Percentiles rank a stretch among this genome's conserved stretches.
phyloP scores from a whole-genome alignment of 2,797 vertebrate species.

The Coracias cyanogaster region DNA sequence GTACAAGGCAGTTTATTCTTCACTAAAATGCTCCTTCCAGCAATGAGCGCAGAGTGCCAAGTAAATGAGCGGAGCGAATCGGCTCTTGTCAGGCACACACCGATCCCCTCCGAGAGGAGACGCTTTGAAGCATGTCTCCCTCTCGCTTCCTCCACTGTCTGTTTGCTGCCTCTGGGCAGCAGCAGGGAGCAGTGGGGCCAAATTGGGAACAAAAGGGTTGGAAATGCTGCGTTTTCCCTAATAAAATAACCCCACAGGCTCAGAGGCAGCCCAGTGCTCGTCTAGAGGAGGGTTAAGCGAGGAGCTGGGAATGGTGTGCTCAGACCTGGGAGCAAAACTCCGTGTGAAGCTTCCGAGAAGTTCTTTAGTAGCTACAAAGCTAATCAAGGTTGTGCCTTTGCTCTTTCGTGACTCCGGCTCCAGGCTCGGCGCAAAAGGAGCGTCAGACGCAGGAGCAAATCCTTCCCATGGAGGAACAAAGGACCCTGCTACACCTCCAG shows the following conservation, averaged over 20 bases:
- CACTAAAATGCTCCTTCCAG: background rate
- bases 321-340: background rate
- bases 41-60: background rate
- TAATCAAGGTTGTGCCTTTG: background rate
- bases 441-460: background rate
- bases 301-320: background rate
- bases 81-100: background rate
- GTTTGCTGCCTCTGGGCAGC: background rate
- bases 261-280: background rate
- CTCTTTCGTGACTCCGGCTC: background rate
- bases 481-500: background rate
- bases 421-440: background rate
- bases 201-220: background rate
- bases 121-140: background rate
- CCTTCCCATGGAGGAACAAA: background rate
- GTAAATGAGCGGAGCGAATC: background rate
- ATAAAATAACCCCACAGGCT: background rate
- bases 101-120: background rate
- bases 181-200: background rate
- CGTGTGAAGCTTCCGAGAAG: background rate
- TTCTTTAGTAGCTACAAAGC: background rate
- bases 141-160: background rate
- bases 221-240: background rate
- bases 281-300: background rate
- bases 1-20: background rate